phyloP scores from a whole-genome alignment of 2,113 vertebrate species.

The Dasyornis broadbenti region DNA sequence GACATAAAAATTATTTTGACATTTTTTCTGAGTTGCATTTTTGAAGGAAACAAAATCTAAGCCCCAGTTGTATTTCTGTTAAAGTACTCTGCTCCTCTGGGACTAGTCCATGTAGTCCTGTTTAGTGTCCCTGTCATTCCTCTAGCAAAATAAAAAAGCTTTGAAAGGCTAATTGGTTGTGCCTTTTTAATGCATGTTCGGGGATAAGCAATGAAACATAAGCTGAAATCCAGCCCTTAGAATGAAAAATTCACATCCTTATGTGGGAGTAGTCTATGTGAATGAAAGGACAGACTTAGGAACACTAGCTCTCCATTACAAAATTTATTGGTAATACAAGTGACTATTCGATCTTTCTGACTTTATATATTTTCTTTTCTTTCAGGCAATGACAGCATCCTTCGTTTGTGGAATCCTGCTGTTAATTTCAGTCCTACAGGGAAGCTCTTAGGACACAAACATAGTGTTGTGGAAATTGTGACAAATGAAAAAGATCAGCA shows the following conservation, averaged over 20 bases:
- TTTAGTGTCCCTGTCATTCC: neutral
- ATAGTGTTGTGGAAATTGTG: constrained; percentile 67
- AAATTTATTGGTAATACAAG: neutral
- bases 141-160: neutral
- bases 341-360: neutral
- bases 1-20: neutral
- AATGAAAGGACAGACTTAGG: neutral
- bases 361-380: neutral
- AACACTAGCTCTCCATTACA: neutral
- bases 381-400: constrained; percentile 69
- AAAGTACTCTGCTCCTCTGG: neutral
- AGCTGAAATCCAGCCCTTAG: neutral
- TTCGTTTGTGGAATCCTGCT: constrained; percentile 71
- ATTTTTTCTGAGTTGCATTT: neutral
- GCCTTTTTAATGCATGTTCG: neutral
- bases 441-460: constrained; percentile 67
- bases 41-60: neutral
- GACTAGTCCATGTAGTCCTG: neutral
- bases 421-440: constrained; percentile 68
- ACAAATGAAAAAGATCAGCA: constrained; percentile 75
- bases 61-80: neutral
- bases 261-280: neutral
- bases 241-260: neutral
- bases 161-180: neutral
- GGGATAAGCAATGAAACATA: neutral